Percentiles rank a stretch among this genome's conserved stretches.
phyloP scores from a whole-genome alignment of 1,140 invertebrate genomes.

The Drosophila simulans region DNA sequence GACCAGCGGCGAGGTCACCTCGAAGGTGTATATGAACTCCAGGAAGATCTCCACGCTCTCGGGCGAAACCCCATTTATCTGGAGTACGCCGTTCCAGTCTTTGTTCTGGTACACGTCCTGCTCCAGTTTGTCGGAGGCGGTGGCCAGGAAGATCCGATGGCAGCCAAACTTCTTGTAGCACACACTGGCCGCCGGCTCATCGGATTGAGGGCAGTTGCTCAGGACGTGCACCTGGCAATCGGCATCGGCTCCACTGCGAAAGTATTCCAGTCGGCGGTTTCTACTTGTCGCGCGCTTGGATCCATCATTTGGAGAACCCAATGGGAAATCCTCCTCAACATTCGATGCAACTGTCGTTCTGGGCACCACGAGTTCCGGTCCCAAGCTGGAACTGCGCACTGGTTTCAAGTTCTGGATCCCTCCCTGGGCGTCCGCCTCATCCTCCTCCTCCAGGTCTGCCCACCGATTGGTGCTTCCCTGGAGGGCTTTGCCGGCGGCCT shows the following conservation, averaged over 20 bases:
- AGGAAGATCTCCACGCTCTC: constrained; percentile 63
- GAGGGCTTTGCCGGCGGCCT: neutral
- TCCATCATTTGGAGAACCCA: neutral
- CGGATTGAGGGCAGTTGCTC: neutral
- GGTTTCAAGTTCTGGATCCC: too few species aligned
- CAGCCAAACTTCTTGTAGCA: constrained; percentile 59
- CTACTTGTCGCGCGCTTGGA: constrained; percentile 3
- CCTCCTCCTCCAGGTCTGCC: neutral
- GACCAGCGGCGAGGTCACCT: constrained; percentile 17
- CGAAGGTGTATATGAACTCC: constrained; percentile 62
- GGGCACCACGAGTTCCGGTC: neutral
- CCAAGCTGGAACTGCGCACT: neutral
- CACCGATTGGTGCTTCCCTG: neutral
- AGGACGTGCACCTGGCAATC: constrained; percentile 59
- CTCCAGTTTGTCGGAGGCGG: constrained; percentile 58
- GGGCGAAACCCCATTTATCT: constrained; percentile 56
- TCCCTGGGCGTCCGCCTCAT: neutral
- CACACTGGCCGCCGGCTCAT: constrained; percentile 21
- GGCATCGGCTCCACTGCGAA: constrained; percentile 39
- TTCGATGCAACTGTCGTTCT: neutral
- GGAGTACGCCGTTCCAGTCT: constrained; percentile 55
- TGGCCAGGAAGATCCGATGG: constrained; percentile 58
- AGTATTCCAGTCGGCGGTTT: constrained; percentile 42
- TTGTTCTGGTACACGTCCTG: constrained; percentile 52
- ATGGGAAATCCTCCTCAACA: neutral